Conservation (phyloP, 2,113 vertebrate genomes). For the Eolophus roseicapilla region DNA sequence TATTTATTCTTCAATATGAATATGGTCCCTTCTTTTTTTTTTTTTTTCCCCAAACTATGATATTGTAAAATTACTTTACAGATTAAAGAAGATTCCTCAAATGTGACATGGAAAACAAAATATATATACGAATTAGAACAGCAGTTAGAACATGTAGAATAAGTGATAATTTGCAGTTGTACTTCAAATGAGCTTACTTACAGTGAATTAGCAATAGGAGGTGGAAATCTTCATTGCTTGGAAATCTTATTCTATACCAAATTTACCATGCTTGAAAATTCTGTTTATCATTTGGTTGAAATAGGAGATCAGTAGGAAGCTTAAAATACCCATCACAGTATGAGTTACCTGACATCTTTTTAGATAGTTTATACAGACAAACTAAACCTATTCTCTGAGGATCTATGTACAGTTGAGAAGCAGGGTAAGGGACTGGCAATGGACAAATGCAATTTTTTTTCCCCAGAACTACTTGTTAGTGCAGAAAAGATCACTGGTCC, state of each 20-base stretch:
- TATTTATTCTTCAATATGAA: background rate
- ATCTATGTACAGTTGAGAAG: background rate
- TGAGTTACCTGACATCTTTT: background rate
- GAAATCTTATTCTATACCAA: background rate
- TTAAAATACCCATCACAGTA: background rate
- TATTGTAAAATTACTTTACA: background rate
- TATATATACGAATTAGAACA: background rate
- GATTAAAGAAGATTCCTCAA: background rate
- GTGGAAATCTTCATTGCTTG: background rate
- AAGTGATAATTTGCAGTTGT: background rate
- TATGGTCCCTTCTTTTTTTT: background rate
- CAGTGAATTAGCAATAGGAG: background rate
- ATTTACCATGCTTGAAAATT: background rate
- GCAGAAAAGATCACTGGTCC: background rate
- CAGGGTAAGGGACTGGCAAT: background rate
- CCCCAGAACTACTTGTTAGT: background rate
- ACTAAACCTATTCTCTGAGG: background rate
- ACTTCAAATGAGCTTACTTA: background rate
- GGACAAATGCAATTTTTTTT: background rate
- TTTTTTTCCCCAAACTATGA: background rate
- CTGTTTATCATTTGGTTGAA: background rate
- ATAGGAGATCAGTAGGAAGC: background rate
- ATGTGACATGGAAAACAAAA: background rate
- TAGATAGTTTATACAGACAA: background rate
- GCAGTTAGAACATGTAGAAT: background rate